Conservation (phyloP, 1,140 invertebrate species). For the Saxidomus purpurata region DNA sequence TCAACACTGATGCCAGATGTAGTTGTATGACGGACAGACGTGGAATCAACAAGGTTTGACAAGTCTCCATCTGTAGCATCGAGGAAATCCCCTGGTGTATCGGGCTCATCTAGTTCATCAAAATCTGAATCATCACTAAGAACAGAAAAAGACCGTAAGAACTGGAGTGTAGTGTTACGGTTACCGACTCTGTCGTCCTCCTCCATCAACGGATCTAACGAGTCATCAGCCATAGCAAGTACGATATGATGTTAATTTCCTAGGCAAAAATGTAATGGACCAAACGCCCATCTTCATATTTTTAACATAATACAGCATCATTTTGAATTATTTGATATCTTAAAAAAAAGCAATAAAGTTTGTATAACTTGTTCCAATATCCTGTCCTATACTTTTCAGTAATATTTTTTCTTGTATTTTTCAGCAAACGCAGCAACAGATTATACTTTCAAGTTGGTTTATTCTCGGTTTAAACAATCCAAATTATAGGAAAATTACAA, state of each 20-base stretch:
- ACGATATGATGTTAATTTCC: neutral
- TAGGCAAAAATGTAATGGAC: neutral
- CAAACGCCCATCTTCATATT: neutral
- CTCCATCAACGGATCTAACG: slow-evolving; percentile 48
- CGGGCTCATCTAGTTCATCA: slow-evolving; percentile 62
- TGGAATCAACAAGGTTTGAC: neutral
- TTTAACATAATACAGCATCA: no score
- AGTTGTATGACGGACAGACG: slow-evolving; percentile 25
- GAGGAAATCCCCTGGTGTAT: slow-evolving; percentile 16
- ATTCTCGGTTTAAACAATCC: no score
- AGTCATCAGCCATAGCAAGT: slow-evolving; percentile 19
- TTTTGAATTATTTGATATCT: neutral
- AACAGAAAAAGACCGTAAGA: slow-evolving; percentile 64
- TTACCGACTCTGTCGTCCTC: slow-evolving; percentile 16
- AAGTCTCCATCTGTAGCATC: slow-evolving; percentile 19
- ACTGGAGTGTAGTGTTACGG: slow-evolving; percentile 45
- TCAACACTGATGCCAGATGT: slow-evolving; percentile 32
- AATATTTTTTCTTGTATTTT: no score
- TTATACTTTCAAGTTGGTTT: no score
- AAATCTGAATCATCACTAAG: slow-evolving; percentile 68
- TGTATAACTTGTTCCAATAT: no score
- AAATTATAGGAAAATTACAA: no score
- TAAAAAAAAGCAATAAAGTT: neutral
- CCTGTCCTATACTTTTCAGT: no score
- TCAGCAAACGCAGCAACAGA: no score